Conservation (phyloP, 2,888 invertebrate species). For the Itoplectis maculator region DNA sequence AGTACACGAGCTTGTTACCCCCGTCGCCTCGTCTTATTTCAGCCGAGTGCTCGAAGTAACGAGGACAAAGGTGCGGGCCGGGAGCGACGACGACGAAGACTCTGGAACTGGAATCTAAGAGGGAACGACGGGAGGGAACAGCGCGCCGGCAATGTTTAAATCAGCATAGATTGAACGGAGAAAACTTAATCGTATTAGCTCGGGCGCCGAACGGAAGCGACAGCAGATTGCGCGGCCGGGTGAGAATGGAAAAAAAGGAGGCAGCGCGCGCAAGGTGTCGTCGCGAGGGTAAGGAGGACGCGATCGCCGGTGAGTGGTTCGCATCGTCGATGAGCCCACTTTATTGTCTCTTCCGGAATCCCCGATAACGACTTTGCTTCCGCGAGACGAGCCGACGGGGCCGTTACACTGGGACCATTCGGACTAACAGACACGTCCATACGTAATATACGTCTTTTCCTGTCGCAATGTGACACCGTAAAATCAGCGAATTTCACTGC, state of each 20-base stretch:
- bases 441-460: slow-evolving; percentile 42
- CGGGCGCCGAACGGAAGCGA: slow-evolving; percentile 19
- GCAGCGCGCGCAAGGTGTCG: too few relatives aligned
- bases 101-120: not conserved
- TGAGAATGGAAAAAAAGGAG: slow-evolving; percentile 12
- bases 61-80: slow-evolving; percentile 25
- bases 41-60: slow-evolving; percentile 27
- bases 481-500: too few relatives aligned
- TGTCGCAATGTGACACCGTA: too few relatives aligned
- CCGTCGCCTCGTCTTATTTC: not conserved
- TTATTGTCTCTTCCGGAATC: slow-evolving; percentile 64
- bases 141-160: slow-evolving; percentile 63
- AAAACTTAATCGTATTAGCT: slow-evolving; percentile 67
- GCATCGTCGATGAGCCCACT: slow-evolving; percentile 67
- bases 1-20: not conserved
- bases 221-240: slow-evolving; percentile 7
- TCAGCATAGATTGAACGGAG: slow-evolving; percentile 67
- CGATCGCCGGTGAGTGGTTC: slow-evolving; percentile 59
- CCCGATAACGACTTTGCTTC: slow-evolving; percentile 65
- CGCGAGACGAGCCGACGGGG: slow-evolving; percentile 27
- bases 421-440: slow-evolving; percentile 19
- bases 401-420: slow-evolving; percentile 1
- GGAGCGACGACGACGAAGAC: slow-evolving; percentile 30
- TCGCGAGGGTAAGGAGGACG: slow-evolving; percentile 12
- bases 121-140: slow-evolving; percentile 24